Base-by-base conservation (phyloP, 2,888 invertebrate species). In the Allygus modestus region DNA sequence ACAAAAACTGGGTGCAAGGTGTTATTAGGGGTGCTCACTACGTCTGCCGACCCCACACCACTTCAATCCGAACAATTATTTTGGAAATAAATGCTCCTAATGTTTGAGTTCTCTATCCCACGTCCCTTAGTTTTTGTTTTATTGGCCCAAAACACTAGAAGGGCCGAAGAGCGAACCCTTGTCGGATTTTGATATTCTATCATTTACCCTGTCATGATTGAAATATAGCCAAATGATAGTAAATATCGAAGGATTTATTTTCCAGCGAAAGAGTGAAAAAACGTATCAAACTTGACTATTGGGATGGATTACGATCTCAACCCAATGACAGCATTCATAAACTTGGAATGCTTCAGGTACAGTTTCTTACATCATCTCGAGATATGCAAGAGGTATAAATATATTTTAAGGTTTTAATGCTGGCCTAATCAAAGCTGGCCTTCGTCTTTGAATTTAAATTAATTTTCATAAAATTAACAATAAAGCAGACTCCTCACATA, bases 51-150 rank as follows among this genome's bases (percentile, higher is more conserved):
- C 79, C 79, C 77, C 77, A 23, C 79, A 17, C 58, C 79, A 54
- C 79, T 79, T 33, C 58, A 79, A 79, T 58, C 58, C 58, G 58
- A 58, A 79, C 79, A 79, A 58, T 79, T 79, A 79, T 79, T 79
- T 79, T 54, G 33, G 79, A 79, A 79, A 79, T 79, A 79, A 79
- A 79, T 58, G 54, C 79, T 79, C 58, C 37, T 79, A 79, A 58
- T 79, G 33, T 33, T 58, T 79, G 37, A 58, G 54, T 79, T 33
- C 58, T 77, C 26, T 79, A 58, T 54, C 79, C 79, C 79, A n/a
- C 41, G 41, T 58, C 58, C 58, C 58, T 77, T 51, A 65, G 65
- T 65, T 65, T 65, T 65, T 51, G 37, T 73, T 73, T 69, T 11
- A 23, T 31, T 41, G 26, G 33, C 17, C 69, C 69, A n/a, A 58